A percentile compares a stretch with the other conserved stretches of the same genome.
Evolutionary conservation across 2,113 vertebrate species (phyloP).

Genomic region (Calidris pugnax): DNA sequence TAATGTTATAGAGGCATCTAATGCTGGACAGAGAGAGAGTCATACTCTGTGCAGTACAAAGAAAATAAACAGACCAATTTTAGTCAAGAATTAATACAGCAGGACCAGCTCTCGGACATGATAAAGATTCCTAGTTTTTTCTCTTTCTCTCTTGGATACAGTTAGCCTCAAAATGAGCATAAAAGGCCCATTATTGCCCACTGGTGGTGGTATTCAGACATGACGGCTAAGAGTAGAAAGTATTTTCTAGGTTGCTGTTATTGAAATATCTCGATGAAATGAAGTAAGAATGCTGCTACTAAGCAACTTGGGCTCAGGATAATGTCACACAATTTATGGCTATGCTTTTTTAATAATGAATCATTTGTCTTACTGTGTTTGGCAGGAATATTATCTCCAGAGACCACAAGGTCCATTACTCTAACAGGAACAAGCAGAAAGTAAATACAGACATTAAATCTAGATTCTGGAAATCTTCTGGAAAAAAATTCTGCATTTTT

Average conservation of each 20-base stretch:
- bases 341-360: not conserved
- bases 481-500: not conserved
- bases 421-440: not conserved
- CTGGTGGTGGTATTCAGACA: conserved; percentile 6
- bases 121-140: not conserved
- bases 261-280: not conserved
- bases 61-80: conserved; percentile 4
- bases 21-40: not conserved
- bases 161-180: not conserved
- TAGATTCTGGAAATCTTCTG: not conserved
- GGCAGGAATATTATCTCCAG: not conserved
- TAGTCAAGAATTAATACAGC: not conserved
- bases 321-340: not conserved
- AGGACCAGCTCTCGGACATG: not conserved
- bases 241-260: not conserved
- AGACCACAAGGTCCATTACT: not conserved
- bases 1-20: not conserved
- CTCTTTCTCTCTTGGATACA: not conserved
- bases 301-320: not conserved
- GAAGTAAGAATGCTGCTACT: not conserved
- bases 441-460: not conserved
- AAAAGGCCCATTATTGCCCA: conserved; percentile 40
- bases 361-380: not conserved
- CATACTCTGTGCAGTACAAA: not conserved
- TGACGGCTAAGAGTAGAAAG: not conserved